Base-by-base conservation (phyloP, 2,113 vertebrate species). In the Bos indicus region DNA sequence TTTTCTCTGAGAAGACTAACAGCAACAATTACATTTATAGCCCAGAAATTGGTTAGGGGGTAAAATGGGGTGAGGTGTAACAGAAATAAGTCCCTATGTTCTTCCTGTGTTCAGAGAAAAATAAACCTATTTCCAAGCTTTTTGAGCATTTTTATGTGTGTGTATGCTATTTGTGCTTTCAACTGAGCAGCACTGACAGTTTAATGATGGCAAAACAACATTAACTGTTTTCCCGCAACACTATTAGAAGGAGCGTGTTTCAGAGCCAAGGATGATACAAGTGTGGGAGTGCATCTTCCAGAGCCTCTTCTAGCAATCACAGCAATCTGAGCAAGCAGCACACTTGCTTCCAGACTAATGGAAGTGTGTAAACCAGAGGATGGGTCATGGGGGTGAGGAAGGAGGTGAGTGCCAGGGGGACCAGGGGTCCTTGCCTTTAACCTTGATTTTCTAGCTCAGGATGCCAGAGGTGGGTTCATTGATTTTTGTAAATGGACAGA, bases 121-220 rank as follows among this genome's bases (percentile, higher is more conserved):
- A 88, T 14, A 96, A 90, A 56, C 71, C 54, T 52, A 83, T 93
- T 96, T 98, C 83, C 85, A 77, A 89, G 87, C 46, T 48, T 64
- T 89, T 84, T 36, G 95, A 30, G 77, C 51, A 77, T 82, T 64
- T 64, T 84, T 62, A 21, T 15, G 13, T 28, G 30, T 90, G 80
- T 87, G 40, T 33, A 28, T 26, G 54, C 51, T 86, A 43, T 95
- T 89, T 94, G 93, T 95, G 89, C 51, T 94, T 90, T 59, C 85
- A 59, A 13, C 83, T 25, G 52, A 93, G 62, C 33, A 33, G 87
- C 0, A 1, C 84, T 88, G 84, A 96, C 87, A 91, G 57, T 83
- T 96, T 95, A 95, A 84, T 96, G 59, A 81, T 30, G 64, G 36
- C 71, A 92, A 93, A 98, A 96, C 74, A 90, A 23, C 95, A 30